phyloP scores from a whole-genome alignment of 2,797 vertebrate genomes.

The Liasis olivaceus region DNA sequence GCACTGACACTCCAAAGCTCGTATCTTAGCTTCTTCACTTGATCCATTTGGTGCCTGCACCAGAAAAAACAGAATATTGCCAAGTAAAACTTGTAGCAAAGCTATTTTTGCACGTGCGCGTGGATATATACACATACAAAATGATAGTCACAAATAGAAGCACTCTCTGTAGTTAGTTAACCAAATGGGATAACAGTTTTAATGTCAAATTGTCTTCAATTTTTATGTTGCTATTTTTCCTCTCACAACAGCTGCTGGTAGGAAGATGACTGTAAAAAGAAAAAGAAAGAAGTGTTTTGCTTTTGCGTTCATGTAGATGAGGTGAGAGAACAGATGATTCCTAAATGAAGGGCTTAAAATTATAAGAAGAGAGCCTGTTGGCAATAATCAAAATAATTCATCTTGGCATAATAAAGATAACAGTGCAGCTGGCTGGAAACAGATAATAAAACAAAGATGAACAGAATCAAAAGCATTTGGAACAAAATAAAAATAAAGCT shows the following conservation, averaged over 20 bases:
- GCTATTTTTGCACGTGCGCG: neutral
- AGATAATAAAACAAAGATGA: conserved; percentile 55
- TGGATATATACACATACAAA: conserved; percentile 43
- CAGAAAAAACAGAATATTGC: conserved; percentile 15
- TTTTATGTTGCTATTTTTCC: conserved; percentile 35
- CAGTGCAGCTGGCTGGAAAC: conserved; percentile 58
- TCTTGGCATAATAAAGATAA: conserved; percentile 63
- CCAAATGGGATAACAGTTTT: conserved; percentile 38
- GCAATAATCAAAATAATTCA: conserved; percentile 73
- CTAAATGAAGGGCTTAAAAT: conserved; percentile 67
- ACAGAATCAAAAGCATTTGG: conserved; percentile 54
- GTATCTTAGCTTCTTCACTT: neutral
- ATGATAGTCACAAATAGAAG: conserved; percentile 49
- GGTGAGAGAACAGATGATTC: conserved; percentile 63
- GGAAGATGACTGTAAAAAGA: conserved; percentile 47
- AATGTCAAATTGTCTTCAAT: conserved; percentile 53
- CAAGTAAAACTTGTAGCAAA: conserved; percentile 38
- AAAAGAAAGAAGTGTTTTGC: conserved; percentile 22
- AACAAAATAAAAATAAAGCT: neutral
- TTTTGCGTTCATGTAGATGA: conserved; percentile 63
- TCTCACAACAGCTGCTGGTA: conserved; percentile 60
- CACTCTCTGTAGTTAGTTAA: conserved; percentile 33
- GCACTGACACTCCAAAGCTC: too few species aligned
- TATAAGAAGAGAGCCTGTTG: conserved; percentile 63
- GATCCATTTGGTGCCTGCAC: neutral